Conservation (phyloP, 1,140 invertebrate species). For the Oreohelix idahoensis region DNA sequence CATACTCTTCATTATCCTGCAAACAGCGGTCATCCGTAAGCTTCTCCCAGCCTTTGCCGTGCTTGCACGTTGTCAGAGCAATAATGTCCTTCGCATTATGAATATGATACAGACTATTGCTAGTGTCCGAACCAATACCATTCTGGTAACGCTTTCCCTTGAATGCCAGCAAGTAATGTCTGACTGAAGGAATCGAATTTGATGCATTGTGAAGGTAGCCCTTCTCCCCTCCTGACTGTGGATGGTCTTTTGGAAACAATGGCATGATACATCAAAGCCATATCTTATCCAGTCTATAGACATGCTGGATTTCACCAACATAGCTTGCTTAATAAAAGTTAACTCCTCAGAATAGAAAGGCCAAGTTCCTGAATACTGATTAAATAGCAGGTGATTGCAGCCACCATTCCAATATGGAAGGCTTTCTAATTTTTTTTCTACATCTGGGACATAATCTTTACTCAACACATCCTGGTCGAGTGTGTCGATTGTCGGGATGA, state of each 20-base stretch:
- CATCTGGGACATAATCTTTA: slow-evolving; percentile 88
- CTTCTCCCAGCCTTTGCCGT: slow-evolving; percentile 98
- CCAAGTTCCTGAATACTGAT: slow-evolving; percentile 99
- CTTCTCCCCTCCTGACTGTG: slow-evolving; percentile 88
- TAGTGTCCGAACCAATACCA: slow-evolving; percentile 97
- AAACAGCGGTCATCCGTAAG: slow-evolving; percentile 85
- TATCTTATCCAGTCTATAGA: slow-evolving; percentile 86
- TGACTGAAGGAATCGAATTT: slow-evolving; percentile 85
- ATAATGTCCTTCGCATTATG: slow-evolving; percentile 96
- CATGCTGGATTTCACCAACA: slow-evolving; percentile 96
- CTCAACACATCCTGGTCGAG: slow-evolving; percentile 82
- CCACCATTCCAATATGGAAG: slow-evolving; percentile 94
- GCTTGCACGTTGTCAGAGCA: slow-evolving; percentile 96
- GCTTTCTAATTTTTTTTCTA: slow-evolving; percentile 83
- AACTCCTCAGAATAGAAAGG: slow-evolving; percentile 95
- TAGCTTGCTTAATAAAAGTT: slow-evolving; percentile 94
- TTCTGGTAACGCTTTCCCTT: slow-evolving; percentile 98
- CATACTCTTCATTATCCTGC: slow-evolving; percentile 96
- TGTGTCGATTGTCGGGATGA: slow-evolving; percentile 92
- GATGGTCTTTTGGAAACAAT: slow-evolving; percentile 93
- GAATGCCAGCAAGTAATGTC: slow-evolving; percentile 89
- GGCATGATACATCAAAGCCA: slow-evolving; percentile 98
- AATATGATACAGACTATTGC: slow-evolving; percentile 97
- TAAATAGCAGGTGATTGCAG: slow-evolving; percentile 97
- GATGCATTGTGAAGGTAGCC: slow-evolving; percentile 78